Conservation (phyloP, 1,140 invertebrate genomes). For the Forficula auricularia region DNA sequence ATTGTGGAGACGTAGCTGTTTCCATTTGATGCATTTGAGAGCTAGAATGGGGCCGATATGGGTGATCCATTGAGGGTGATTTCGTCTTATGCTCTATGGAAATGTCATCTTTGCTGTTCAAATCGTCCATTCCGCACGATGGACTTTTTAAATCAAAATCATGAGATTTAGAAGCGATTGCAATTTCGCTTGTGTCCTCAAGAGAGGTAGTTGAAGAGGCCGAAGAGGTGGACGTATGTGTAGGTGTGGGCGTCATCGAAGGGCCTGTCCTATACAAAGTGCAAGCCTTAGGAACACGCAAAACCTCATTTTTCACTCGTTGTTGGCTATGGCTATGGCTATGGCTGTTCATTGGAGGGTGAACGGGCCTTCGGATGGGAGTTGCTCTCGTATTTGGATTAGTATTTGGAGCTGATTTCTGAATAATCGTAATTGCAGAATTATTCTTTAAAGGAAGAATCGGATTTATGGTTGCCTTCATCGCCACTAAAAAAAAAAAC, state of each 20-base stretch:
- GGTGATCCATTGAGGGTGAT: not conserved
- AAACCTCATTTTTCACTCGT: not conserved
- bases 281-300: not conserved
- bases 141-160: not conserved
- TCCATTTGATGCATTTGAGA: no score
- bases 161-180: not conserved
- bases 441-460: constrained; percentile 45
- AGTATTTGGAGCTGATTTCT: constrained; percentile 23
- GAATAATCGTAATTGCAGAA: constrained; percentile 45
- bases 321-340: no score
- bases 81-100: not conserved
- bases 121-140: not conserved
- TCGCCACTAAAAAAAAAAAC: constrained; percentile 28
- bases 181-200: no score
- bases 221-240: no score
- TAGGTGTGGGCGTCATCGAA: no score
- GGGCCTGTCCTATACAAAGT: no score
- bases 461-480: constrained; percentile 29
- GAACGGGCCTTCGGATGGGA: not conserved
- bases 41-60: no score
- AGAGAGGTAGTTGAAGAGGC: no score
- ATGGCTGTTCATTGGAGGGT: not conserved
- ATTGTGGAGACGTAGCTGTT: no score
- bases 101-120: not conserved
- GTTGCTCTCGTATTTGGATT: not conserved